Base-by-base conservation (phyloP, 2,888 invertebrate species). In the Chaetoderma sp. region DNA sequence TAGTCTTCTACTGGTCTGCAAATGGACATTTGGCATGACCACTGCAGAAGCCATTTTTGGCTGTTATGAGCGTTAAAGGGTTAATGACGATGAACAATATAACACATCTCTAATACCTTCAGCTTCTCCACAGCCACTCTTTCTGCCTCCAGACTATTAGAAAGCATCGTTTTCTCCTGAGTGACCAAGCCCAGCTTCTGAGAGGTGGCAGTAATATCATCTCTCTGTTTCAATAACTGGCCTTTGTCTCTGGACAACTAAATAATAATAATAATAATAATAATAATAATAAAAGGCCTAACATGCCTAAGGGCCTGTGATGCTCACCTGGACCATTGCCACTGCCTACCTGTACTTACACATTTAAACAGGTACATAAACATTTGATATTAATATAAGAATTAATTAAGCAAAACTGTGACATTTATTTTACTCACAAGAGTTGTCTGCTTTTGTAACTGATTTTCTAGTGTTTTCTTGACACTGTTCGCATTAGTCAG, bases 111-210 rank as follows among this genome's bases (percentile, higher is more conserved):
- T n/a, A n/a, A n/a, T n/a, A 81, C 82, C 72, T 74, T 76, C 27
- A 81, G 72, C 16, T 72, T 78, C 18, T 77, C 77, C 28, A 72
- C 64, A 36, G 62, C 63, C 47, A 72, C 70, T 60, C 75, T 72
- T 60, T 82, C 80, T 5, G 73, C 63, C 10, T 71, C 74, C 8
- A 81, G 74, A 67, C 75, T 80, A 50, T 72, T 75, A 32, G 70
- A 58, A 33, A 79, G 47, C 18, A 78, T 63, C 13, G 71, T 61
- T 27, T 81, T 74, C 33, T 81, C 78, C 49, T 77, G 77, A 32
- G 73, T 70, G n/a, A 80, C 57, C 16, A 75, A 33, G 33, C 81
- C 79, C 23, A 76, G 45, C 52, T 76, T 75, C 57, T 78, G 78
- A 39, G 63, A 65, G 28, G 70, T 47, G 6, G 66, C 52, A 4